Evolutionary conservation across 2,113 vertebrate species (phyloP), one percentile per base, ranked within the genome.

Genomic region (Ellobius talpinus): DNA sequence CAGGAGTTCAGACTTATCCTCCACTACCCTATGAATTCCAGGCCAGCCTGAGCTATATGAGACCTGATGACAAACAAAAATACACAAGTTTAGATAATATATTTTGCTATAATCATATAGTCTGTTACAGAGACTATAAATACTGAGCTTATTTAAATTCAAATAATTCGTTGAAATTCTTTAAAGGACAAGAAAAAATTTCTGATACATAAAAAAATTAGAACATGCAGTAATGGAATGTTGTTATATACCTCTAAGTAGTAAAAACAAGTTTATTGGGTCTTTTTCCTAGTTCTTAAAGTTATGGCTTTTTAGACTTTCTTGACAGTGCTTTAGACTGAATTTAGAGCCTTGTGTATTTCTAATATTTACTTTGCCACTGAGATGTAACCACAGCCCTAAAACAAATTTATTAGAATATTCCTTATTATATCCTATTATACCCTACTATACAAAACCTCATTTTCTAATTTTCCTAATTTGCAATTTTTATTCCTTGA

Each of bases 401-500:
- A 5, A 76, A 66, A 76, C 47, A 39, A 39, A 39, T 33, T 89
- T 45, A 74, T 50, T 66, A 78, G 66, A 89, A 68, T 91, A 50
- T 42, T 79, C 31, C 66, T 33, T 94, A 52, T 45, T 45, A 91
- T 79, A 77, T 82, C 66, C 12, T 82, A 90, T 45, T 74, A 72
- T 74, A 39, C 21, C 42, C 8, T 94, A 16, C 26, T 78, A 78
- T 5, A 42, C 6, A 94, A 78, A 96, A 93, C 36, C 2, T 73
- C 47, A 73, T 68, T 81, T 93, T 92, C 7, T 42, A 94, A n/a
- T 77, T 65, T 61, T 91, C 42, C 72, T 39, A 86, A 81, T 91
- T 85, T 33, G 33, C 52, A 70, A 47, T 21, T 66, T 86, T 21
- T 66, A 6, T 79, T 12, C 47, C 19, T 55, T 55, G 4, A 86